phyloP scores from a whole-genome alignment of 1,140 invertebrate species.

The Ceratosolen solmsi region DNA sequence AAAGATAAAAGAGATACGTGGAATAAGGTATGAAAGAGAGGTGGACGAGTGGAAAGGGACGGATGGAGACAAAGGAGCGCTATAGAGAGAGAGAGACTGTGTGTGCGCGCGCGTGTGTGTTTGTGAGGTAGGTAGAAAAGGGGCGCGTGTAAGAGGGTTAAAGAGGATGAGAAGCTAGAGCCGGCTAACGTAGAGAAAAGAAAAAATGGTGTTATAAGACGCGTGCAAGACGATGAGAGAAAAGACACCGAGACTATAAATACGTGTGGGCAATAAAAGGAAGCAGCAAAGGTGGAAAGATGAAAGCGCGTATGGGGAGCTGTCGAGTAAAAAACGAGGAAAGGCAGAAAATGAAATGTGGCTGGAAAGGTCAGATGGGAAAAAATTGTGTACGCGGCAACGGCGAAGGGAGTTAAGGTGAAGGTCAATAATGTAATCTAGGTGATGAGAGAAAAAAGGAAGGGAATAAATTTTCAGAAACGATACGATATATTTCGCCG shows the following conservation, averaged over 20 bases:
- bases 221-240: conserved; percentile 14
- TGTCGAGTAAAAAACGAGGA: conserved; percentile 7
- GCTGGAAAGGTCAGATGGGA: conserved; percentile 10
- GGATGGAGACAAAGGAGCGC: neutral
- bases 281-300: conserved; percentile 10
- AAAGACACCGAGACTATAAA: conserved; percentile 38
- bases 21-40: conserved; percentile 12
- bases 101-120: too few relatives aligned
- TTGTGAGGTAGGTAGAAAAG: too few relatives aligned
- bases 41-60: neutral
- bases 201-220: conserved; percentile 19
- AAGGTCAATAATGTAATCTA: conserved; percentile 47
- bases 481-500: conserved; percentile 32
- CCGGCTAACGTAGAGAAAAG: neutral
- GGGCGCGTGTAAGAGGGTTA: neutral
- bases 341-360: conserved; percentile 34
- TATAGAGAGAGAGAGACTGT: neutral
- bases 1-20: neutral
- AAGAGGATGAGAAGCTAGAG: conserved; percentile 11
- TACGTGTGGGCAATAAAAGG: conserved; percentile 18
- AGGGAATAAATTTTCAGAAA: conserved; percentile 28
- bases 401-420: conserved; percentile 25
- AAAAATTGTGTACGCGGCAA: neutral
- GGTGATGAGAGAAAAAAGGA: conserved; percentile 2
- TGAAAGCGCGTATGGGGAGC: conserved; percentile 32